phyloP scores from a whole-genome alignment of 2,113 vertebrate species.

The Steatornis caripensis region DNA sequence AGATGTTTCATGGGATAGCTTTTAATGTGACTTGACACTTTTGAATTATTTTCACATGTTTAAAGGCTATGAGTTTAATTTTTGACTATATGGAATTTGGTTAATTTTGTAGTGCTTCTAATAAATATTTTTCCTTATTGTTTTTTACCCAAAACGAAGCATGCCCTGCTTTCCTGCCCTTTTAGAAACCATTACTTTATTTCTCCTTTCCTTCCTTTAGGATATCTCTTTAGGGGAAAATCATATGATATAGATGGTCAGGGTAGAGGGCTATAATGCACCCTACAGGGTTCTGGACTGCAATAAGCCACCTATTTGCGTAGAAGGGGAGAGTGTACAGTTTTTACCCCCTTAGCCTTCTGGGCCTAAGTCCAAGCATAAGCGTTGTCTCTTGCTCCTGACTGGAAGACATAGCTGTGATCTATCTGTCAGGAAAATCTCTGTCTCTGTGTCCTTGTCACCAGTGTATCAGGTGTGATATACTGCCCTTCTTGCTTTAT shows the following conservation, averaged over 20 bases:
- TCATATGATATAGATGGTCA: fast-evolving
- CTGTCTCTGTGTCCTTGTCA: not conserved
- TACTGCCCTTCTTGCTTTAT: not conserved
- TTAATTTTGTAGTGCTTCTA: not conserved
- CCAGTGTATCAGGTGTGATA: not conserved
- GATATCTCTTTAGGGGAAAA: not conserved
- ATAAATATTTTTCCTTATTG: not conserved
- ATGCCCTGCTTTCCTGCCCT: not conserved
- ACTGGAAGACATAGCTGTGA: not conserved
- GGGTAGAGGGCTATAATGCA: not conserved
- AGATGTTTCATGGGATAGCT: not conserved
- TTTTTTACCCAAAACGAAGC: not conserved
- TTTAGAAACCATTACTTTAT: not conserved
- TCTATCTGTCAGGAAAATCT: not conserved
- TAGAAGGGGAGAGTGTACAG: not conserved
- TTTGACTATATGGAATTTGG: not conserved
- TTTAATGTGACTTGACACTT: not conserved
- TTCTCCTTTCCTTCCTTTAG: not conserved
- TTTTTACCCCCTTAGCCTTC: not conserved
- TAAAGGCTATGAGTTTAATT: not conserved
- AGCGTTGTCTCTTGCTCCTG: fast-evolving
- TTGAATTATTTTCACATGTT: not conserved
- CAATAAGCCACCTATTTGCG: not conserved
- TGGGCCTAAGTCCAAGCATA: not conserved
- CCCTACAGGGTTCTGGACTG: not conserved